These are phyloP conservation scores for Ephestia elutella DNA, from an alignment of 1,140 invertebrate species.

Conservation along the genomic window DNA sequence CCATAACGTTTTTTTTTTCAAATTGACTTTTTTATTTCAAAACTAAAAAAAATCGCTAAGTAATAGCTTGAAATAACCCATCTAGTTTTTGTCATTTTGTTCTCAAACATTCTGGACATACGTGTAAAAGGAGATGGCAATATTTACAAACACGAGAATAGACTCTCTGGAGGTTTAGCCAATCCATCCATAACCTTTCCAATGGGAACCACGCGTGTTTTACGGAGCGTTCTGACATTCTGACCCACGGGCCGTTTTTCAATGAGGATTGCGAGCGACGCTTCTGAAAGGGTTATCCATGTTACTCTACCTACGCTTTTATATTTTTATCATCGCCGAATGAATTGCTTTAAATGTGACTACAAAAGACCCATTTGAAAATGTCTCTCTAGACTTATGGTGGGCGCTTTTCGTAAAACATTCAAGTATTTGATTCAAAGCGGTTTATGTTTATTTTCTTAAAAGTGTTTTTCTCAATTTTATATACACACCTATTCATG, in stretches of 20 bases:
- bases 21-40: too few species aligned
- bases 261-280: constrained; percentile 46
- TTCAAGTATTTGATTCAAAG: constrained; percentile 14
- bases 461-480: too few species aligned
- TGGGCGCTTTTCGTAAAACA: constrained; percentile 2
- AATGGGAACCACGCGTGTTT: constrained; percentile 26
- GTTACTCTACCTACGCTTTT: constrained; percentile 47
- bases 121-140: neutral
- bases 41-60: too few species aligned
- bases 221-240: constrained; percentile 41
- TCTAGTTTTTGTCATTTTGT: too few species aligned
- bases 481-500: too few species aligned
- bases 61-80: too few species aligned
- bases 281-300: constrained; percentile 60
- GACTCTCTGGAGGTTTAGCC: constrained; percentile 1
- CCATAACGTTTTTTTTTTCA: too few species aligned
- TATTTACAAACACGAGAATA: constrained; percentile 3
- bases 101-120: neutral
- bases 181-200: constrained; percentile 17
- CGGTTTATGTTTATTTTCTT: constrained; percentile 11
- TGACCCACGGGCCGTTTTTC: constrained; percentile 54
- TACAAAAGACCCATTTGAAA: constrained; percentile 51
- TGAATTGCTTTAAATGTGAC: constrained; percentile 52
- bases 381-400: constrained; percentile 32
- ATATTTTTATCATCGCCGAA: constrained; percentile 58